Conservation (phyloP, 1,140 invertebrate genomes). For the Bombus confusus region DNA sequence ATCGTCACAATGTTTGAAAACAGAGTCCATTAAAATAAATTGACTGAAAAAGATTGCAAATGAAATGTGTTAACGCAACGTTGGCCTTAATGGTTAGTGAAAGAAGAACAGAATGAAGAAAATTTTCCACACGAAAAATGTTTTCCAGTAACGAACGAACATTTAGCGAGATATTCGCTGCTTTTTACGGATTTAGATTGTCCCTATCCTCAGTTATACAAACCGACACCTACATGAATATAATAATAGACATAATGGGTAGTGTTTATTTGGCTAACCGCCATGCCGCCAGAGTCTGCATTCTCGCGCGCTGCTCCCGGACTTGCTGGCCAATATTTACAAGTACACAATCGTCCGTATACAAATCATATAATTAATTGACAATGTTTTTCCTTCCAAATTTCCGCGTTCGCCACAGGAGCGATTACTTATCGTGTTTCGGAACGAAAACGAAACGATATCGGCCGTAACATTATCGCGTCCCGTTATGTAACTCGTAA, state of each 20-base stretch:
- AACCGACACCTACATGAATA: slow-evolving; percentile 53
- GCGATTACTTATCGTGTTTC: slow-evolving; percentile 35
- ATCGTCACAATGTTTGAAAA: neutral
- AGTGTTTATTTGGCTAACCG: slow-evolving; percentile 53
- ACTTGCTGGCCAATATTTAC: slow-evolving; percentile 45
- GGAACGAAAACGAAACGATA: slow-evolving; percentile 1
- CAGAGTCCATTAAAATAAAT: neutral
- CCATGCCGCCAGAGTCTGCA: slow-evolving; percentile 45
- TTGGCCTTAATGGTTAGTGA: no score
- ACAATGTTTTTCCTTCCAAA: slow-evolving; percentile 23
- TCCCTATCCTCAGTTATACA: slow-evolving; percentile 48
- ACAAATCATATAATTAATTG: slow-evolving; percentile 53
- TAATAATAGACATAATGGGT: slow-evolving; percentile 58
- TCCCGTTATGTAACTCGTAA: slow-evolving; percentile 17
- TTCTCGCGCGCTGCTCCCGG: slow-evolving; percentile 12
- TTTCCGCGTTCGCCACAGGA: slow-evolving; percentile 23
- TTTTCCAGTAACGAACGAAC: neutral
- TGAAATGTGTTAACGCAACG: neutral
- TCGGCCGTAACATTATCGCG: neutral
- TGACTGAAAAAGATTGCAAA: neutral
- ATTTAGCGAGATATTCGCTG: neutral
- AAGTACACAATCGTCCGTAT: slow-evolving; percentile 36
- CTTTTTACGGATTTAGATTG: slow-evolving; percentile 48
- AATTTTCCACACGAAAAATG: neutral
- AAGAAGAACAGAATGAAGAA: neutral